Percentiles rank a stretch among this genome's conserved stretches.
phyloP scores from a whole-genome alignment of 2,888 invertebrate species.

The Chalcosyrphus nemorum region DNA sequence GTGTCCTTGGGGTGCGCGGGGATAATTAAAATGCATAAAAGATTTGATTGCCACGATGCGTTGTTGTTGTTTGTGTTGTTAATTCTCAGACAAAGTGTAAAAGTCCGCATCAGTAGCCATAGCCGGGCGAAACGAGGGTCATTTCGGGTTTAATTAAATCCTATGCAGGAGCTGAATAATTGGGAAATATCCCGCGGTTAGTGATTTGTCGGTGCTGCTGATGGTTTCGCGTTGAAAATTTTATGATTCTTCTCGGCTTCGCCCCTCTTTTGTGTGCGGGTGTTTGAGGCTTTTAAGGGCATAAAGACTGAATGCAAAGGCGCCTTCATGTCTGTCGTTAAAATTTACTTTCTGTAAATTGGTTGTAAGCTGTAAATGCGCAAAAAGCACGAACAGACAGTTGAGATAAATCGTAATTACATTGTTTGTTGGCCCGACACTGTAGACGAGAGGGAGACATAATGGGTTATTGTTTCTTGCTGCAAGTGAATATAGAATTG shows the following conservation, averaged over 20 bases:
- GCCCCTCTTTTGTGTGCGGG: neutral
- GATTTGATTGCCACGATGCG: conserved; percentile 53
- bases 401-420: conserved; percentile 33
- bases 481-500: too few species aligned
- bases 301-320: neutral
- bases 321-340: conserved; percentile 5
- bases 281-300: neutral
- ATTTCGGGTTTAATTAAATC: conserved; percentile 62
- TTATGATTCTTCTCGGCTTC: conserved; percentile 3
- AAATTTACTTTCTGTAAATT: conserved; percentile 46
- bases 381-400: conserved; percentile 12
- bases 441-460: too few species aligned
- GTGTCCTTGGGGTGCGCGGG: conserved; percentile 44
- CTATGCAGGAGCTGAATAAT: conserved; percentile 37
- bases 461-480: too few species aligned
- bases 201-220: conserved; percentile 34
- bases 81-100: conserved; percentile 28
- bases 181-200: conserved; percentile 53
- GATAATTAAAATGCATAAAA: conserved; percentile 70
- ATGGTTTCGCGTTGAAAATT: conserved; percentile 12
- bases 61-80: too few species aligned
- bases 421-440: conserved; percentile 20
- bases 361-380: conserved; percentile 30
- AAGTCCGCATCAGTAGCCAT: neutral
- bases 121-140: conserved; percentile 9